Base-by-base conservation (phyloP, 2,113 vertebrate genomes). In the Saccopteryx bilineata region DNA sequence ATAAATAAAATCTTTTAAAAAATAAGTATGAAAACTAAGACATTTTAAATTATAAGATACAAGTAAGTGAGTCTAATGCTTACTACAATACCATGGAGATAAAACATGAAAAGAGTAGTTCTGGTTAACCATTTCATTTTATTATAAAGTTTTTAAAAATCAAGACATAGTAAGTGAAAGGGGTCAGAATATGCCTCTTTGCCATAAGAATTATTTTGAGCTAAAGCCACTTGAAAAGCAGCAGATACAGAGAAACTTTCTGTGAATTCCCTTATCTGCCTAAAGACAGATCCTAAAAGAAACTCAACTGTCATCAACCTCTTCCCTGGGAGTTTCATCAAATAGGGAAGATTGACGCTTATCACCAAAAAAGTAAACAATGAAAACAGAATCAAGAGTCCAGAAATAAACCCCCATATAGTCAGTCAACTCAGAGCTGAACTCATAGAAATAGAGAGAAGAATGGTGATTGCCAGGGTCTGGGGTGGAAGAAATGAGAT, bases 1-100 rank as follows among this genome's bases (percentile, higher is more conserved):
- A 39, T 39, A 39, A 39, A 39, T 39, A 39, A 39, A 39, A 39
- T 39, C 39, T 39, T 39, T 39, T 39, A 39, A 39, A 39, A 39
- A 92, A 23, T 50, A 81, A 91, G 61, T 48, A 94, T 7, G 86
- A 95, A 96, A 76, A 89, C 39, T 17, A 82, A 85, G 63, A 86
- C n/a, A 89, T 86, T 82, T 93, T 48, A 83, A 95, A 68, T 75
- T 82, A 26, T 71, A 88, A 92, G 68, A 89, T 63, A 91, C 28
- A 93, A 85, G 92, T 76, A 66, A 93, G 28, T 71, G 12, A 71
- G n/a, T 72, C 68, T 83, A 87, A 72, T 7, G 28, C 17, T 90
- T 68, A 76, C 33, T n/a, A 60, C 9, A 69, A 33, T 90, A 71
- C 48, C 61, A 85, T 26, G 17, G 24, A 88, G 39, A 46, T 69